Conservation (phyloP, 2,113 vertebrate genomes). For the Oreotragus oreotragus region DNA sequence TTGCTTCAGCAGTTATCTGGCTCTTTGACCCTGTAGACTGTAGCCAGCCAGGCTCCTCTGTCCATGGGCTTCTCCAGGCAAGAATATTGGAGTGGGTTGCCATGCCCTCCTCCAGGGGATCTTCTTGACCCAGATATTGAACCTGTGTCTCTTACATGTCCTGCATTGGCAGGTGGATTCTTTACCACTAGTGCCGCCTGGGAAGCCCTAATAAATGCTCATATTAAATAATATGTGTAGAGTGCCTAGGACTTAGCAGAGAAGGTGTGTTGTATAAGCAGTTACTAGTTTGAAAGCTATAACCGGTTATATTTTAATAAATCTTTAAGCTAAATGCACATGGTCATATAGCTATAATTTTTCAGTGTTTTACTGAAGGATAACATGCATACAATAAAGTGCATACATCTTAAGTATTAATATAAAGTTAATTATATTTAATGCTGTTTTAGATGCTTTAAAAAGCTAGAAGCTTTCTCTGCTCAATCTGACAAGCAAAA, state of each 20-base stretch:
- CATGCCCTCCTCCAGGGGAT: background rate
- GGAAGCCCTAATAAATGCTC: background rate
- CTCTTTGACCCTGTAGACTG: background rate
- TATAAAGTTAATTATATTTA: constrained; percentile 11
- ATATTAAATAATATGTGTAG: background rate
- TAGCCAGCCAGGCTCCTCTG: background rate
- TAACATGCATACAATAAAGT: background rate
- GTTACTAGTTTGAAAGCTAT: background rate
- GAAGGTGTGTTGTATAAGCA: background rate
- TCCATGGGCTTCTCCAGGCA: background rate
- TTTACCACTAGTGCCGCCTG: background rate
- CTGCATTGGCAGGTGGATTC: background rate
- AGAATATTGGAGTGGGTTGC: background rate
- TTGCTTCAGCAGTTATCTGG: background rate
- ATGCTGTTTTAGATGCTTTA: background rate
- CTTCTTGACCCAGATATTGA: background rate
- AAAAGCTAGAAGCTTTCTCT: constrained; percentile 4
- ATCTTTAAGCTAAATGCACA: background rate
- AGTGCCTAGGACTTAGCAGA: background rate
- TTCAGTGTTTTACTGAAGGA: background rate
- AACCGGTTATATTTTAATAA: background rate
- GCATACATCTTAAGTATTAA: background rate
- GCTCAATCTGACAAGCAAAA: background rate
- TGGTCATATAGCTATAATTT: background rate
- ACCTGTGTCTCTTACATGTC: background rate